phyloP scores from a whole-genome alignment of 2,888 invertebrate genomes.

The Leptarthrus brevirostris region DNA sequence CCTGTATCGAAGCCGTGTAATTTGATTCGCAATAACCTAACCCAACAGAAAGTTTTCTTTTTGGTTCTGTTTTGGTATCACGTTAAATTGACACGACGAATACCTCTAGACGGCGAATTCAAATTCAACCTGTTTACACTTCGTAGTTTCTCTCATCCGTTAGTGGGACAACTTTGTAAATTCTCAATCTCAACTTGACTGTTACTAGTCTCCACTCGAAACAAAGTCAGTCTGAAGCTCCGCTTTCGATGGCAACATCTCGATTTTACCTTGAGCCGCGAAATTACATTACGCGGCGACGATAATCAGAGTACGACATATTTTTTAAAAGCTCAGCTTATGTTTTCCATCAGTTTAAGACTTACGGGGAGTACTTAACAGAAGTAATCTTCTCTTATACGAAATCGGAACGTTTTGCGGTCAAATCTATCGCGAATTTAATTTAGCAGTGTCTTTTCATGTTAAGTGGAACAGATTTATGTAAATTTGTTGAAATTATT shows the following conservation, averaged over 20 bases:
- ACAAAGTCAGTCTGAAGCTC: slow-evolving; percentile 35
- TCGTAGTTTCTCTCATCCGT: slow-evolving; percentile 29
- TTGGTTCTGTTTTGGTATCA: slow-evolving; percentile 30
- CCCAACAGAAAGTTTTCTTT: slow-evolving; percentile 13
- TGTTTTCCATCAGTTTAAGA: not conserved
- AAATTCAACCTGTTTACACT: slow-evolving; percentile 41
- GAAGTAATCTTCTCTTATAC: not conserved
- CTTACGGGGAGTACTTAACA: not conserved
- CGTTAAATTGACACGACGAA: slow-evolving; percentile 34
- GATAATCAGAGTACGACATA: slow-evolving; percentile 23
- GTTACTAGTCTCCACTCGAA: not conserved
- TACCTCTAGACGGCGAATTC: slow-evolving; percentile 24
- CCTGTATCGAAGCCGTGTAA: slow-evolving; percentile 21
- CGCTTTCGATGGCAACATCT: slow-evolving; percentile 30
- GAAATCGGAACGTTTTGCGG: not conserved
- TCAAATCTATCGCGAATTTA: too few species aligned
- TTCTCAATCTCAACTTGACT: slow-evolving; percentile 15
- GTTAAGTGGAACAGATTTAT: not conserved
- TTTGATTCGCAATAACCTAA: slow-evolving; percentile 20
- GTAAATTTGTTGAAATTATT: not conserved
- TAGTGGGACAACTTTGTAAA: slow-evolving; percentile 36
- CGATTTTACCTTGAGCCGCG: slow-evolving; percentile 24
- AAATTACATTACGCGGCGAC: not conserved
- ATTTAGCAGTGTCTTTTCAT: not conserved
- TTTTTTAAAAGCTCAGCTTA: slow-evolving; percentile 10